Percentiles rank a stretch among this genome's conserved stretches.
phyloP scores from a whole-genome alignment of 2,888 invertebrate species.

The Neocrepidodera transversa region DNA sequence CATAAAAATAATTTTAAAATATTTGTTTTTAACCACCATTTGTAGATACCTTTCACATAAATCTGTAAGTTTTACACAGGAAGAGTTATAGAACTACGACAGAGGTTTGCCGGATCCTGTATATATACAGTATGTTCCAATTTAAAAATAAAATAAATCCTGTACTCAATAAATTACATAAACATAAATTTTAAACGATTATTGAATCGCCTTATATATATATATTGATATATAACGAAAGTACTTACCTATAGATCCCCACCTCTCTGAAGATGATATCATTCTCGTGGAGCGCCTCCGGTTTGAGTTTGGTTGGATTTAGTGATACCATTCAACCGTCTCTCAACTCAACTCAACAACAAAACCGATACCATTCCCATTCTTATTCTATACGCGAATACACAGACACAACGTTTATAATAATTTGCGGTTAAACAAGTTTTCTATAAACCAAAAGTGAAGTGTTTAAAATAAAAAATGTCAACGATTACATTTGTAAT shows the following conservation, averaged over 20 bases:
- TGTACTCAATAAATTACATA: too few relatives aligned
- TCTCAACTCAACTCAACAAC: neutral
- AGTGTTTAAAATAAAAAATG: constrained; percentile 31
- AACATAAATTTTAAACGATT: too few relatives aligned
- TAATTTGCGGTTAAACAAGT: constrained; percentile 1
- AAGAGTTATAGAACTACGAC: too few relatives aligned
- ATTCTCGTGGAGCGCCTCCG: constrained; percentile 13
- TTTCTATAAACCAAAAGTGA: neutral
- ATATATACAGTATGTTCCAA: too few relatives aligned
- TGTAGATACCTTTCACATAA: too few relatives aligned
- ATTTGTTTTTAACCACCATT: too few relatives aligned
- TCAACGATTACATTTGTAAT: constrained; percentile 36
- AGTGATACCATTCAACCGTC: constrained; percentile 9
- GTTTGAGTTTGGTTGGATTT: neutral
- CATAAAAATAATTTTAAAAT: too few relatives aligned
- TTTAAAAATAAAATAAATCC: too few relatives aligned
- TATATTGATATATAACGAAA: neutral
- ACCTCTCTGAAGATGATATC: constrained; percentile 26
- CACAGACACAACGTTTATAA: neutral
- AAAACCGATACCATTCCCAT: constrained; percentile 1
- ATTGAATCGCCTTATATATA: neutral
- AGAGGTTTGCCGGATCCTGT: too few relatives aligned
- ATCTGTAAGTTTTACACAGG: too few relatives aligned
- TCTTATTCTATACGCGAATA: too few relatives aligned
- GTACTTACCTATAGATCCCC: constrained; percentile 14